Base-by-base conservation (phyloP, 1,140 invertebrate genomes). In the Nylanderia fulva region DNA sequence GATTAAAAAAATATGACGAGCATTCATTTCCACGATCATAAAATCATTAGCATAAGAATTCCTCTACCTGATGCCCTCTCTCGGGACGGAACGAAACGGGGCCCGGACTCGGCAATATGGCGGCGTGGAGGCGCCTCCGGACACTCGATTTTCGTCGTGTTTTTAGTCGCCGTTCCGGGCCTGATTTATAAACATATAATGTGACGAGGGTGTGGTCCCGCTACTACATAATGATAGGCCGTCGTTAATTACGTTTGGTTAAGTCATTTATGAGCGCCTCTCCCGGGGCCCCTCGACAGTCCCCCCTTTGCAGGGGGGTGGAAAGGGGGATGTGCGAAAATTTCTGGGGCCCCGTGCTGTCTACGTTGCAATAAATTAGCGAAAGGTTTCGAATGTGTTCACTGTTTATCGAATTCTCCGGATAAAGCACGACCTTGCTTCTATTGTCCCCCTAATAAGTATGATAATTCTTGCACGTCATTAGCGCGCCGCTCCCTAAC, bases 161-260 rank as follows among this genome's bases (percentile, higher is more conserved):
- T 91, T 90, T 88, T 93, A 87, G 88, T 92, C 87, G 92, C 91
- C 91, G 90, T 92, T 91, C 90, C 89, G 87, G 24, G 91, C 42
- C 94, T 95, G 94, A 95, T 95, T 95, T 95, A 95, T 95, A 95
- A 95, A 95, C 93, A 95, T 95, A 95, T 95, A 95, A 95, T 95
- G 93, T 95, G 94, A 95, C 94, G 94, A 93, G 94, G 94, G 94
- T 94, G 94, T 94, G 94, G 94, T 89, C 91, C 90, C 92, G 94
- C 94, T 95, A 95, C 94, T 94, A 95, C 93, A 95, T 95, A 95
- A 95, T 95, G 93, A 94, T 95, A 94, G 94, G 91, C 92, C 91
- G 91, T 94, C 94, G 93, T 94, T 95, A 95, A 95, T 95, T 94
- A 94, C 93, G 92, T 94, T 94, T 94, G 93, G 88, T 90, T 90